Base-by-base conservation (phyloP, 1,140 invertebrate genomes). In the Ceratosolen fusciceps region DNA sequence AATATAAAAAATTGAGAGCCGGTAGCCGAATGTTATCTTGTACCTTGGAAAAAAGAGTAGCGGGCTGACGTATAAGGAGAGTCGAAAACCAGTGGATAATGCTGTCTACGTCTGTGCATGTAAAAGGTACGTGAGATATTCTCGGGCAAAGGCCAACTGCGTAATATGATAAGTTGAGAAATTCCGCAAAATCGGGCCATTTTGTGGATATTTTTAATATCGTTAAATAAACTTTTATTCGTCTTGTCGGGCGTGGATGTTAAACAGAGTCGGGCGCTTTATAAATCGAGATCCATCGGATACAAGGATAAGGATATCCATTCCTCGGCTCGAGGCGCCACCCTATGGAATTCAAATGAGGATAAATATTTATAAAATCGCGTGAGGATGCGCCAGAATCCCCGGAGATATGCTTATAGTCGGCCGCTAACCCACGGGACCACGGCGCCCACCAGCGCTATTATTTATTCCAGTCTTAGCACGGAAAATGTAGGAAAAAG, bases 361-460 rank as follows among this genome's bases (percentile, higher is more conserved):
- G 84, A 89, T 89, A 89, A 89, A 89, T 88, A 88, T 88, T 88
- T 88, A 88, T 88, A 87, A 88, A 88, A 87, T 85, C 84, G 82
- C 71, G 78, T 80, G 80, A 77, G 83, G 84, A 85, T 82, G 65
- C 72, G 70, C 73, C 72, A 70, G 77, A 77, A 62, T 83, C 82
- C 62, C 74, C 37, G 68, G 58, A 65, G 82, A 79, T 49, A 34
- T 49, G 19, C 73, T 62, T 65, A 70, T 62, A n/a, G 68, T 65
- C 56, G 67, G 49, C 68, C 56, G 31, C 68, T 65, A 72, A 78
- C 58, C 47, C 31, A 12, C 21, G 54, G 24, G 58, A 43, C 2
- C 21, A 9, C 39, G 3, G 21, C 9, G 1, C n/a, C 37, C 12
- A 12, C 47, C 47, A 21, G 49, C 26, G 12, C n/a, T 67, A 70